These are phyloP conservation scores for Thoracochromis brauschi DNA, from an alignment of 2,113 vertebrate genomes.

Conservation along the genomic window DNA sequence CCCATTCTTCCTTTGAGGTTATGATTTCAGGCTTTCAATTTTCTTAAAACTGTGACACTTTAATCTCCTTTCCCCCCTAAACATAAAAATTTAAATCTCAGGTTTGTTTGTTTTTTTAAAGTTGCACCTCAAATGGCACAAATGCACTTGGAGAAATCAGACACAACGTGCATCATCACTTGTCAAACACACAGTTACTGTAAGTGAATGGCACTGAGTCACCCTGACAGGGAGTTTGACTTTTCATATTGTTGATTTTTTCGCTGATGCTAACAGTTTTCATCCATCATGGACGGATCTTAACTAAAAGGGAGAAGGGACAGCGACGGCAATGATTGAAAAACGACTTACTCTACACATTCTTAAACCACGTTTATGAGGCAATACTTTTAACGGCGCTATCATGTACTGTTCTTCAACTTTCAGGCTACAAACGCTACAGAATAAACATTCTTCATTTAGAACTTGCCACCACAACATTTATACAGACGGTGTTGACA, in stretches of 20 bases:
- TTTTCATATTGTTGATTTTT: background rate
- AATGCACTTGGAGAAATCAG: background rate
- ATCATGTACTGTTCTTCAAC: background rate
- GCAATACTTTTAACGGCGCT: background rate
- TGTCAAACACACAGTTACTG: background rate
- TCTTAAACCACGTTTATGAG: background rate
- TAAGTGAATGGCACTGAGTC: background rate
- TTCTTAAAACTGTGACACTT: background rate
- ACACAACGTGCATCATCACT: background rate
- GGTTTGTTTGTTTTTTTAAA: background rate
- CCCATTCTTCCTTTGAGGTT: background rate
- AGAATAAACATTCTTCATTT: background rate
- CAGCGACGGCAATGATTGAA: background rate
- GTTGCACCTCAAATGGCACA: background rate
- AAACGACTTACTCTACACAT: background rate
- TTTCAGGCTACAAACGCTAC: background rate
- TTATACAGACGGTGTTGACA: background rate
- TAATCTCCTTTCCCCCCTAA: fast-evolving
- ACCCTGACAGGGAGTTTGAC: background rate
- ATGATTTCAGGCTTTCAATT: background rate
- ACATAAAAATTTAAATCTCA: background rate
- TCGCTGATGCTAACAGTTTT: background rate
- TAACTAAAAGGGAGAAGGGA: background rate
- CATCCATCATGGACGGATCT: background rate
- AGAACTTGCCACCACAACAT: background rate